Evolutionary conservation across 2,888 invertebrate genomes (phyloP).

Genomic region (Pristionchus fissidentatus): DNA sequence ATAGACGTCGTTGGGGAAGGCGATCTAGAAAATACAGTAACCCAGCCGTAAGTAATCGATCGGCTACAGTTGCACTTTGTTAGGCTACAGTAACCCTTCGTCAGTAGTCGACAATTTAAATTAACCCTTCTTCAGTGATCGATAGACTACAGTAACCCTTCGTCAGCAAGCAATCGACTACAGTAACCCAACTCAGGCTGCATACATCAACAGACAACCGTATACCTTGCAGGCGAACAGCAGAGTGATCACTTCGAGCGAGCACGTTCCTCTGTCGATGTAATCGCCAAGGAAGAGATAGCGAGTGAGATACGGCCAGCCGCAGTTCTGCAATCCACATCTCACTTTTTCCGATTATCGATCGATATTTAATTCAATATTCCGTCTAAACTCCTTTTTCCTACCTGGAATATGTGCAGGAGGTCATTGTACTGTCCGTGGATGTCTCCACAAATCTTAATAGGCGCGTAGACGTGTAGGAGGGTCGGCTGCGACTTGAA

Average conservation of each 20-base stretch:
- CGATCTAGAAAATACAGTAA: conserved; percentile 52
- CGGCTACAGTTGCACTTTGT: too few species aligned
- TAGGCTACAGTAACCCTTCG: too few species aligned
- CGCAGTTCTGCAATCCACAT: conserved; percentile 52
- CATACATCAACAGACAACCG: too few species aligned
- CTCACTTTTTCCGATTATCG: neutral
- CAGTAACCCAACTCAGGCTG: too few species aligned
- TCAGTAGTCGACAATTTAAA: too few species aligned
- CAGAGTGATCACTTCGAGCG: conserved; percentile 46
- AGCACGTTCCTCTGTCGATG: conserved; percentile 55
- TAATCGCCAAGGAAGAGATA: conserved; percentile 63
- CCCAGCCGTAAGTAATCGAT: conserved; percentile 54
- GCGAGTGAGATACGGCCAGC: conserved; percentile 62
- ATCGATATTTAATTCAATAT: neutral
- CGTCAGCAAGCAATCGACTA: neutral
- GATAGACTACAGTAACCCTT: neutral
- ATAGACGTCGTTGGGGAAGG: conserved; percentile 60
- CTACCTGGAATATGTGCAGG: conserved; percentile 58
- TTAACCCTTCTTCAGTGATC: neutral
- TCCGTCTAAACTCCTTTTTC: neutral
- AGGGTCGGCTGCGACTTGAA: conserved; percentile 48
- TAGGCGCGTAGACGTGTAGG: conserved; percentile 52
- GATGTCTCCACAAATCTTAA: conserved; percentile 61
- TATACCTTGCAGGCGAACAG: conserved; percentile 45
- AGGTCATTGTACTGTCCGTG: conserved; percentile 61